Conservation (phyloP, 2,113 vertebrate genomes). For the Muscicapa adusta region DNA sequence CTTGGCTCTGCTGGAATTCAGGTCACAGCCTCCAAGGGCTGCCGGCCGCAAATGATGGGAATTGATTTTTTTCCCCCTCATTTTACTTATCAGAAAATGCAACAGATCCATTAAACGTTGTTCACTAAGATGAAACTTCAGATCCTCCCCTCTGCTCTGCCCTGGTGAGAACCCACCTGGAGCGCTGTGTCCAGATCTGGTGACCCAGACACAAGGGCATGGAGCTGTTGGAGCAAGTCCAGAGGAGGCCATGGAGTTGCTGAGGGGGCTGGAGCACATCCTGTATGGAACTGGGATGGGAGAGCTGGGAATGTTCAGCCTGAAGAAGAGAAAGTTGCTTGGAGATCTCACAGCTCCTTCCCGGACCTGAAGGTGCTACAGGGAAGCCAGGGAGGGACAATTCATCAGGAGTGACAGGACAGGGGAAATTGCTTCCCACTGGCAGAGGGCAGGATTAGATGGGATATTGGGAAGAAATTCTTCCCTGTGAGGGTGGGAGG, state of each 20-base stretch:
- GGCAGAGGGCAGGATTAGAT: background rate
- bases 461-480: background rate
- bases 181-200: background rate
- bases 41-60: background rate
- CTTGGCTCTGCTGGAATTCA: background rate
- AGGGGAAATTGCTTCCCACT: rapidly evolving
- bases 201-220: background rate
- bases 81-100: background rate
- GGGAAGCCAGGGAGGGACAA: background rate
- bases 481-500: rapidly evolving
- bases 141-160: background rate
- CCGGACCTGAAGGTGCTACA: background rate
- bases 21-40: background rate
- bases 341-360: background rate
- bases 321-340: background rate
- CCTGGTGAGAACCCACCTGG: background rate
- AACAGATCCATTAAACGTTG: background rate
- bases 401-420: background rate
- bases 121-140: background rate
- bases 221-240: background rate
- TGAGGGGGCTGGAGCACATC: background rate
- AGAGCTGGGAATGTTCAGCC: background rate
- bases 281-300: background rate
- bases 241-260: background rate
- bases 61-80: background rate